Conservation (phyloP, 2,113 vertebrate species). For the Gymnorhina tibicen region DNA sequence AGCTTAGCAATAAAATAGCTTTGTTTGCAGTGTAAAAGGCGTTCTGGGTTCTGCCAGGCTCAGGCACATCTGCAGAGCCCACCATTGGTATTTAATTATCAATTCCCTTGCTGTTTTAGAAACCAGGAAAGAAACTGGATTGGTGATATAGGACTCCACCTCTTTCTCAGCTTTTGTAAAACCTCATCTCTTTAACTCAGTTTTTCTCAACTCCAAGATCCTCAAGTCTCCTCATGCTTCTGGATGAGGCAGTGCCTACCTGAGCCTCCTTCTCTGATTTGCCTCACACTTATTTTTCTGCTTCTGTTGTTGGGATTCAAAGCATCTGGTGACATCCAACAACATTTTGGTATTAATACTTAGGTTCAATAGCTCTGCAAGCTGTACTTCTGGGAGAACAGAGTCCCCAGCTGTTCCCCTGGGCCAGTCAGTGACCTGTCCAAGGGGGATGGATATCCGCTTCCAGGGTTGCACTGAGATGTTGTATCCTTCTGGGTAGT, state of each 20-base stretch:
- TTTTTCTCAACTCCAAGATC: neutral
- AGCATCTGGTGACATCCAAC: neutral
- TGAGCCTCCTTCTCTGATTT: neutral
- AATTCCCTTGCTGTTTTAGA: neutral
- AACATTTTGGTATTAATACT: neutral
- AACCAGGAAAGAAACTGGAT: neutral
- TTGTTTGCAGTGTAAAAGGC: neutral
- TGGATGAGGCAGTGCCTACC: neutral
- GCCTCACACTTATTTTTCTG: neutral
- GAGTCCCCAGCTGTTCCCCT: neutral
- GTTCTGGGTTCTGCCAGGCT: neutral
- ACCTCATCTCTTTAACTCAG: neutral
- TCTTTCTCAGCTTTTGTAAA: neutral
- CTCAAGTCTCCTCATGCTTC: neutral
- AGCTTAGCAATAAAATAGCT: neutral
- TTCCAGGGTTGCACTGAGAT: neutral
- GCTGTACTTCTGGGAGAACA: neutral
- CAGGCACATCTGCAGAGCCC: neutral
- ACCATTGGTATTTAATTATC: neutral
- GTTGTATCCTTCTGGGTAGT: accelerated
- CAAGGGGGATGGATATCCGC: neutral
- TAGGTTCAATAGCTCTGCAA: neutral
- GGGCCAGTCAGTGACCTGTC: no score
- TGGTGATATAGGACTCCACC: neutral
- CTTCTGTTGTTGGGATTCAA: neutral